Evolutionary conservation across 2,797 vertebrate species (phyloP).

Genomic region (Avahi laniger): DNA sequence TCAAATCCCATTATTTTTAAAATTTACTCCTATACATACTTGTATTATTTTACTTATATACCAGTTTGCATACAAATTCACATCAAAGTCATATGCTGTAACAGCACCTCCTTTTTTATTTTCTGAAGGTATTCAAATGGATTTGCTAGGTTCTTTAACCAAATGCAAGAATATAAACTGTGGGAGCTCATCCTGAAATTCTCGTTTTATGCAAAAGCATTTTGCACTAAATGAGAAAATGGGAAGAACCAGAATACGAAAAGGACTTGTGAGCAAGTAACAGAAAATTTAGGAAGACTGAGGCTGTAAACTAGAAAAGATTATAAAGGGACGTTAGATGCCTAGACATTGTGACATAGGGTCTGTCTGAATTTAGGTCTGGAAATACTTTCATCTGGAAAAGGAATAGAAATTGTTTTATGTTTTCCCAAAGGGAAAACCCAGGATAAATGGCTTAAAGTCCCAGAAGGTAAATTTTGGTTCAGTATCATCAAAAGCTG

Average conservation of each 20-base stretch:
- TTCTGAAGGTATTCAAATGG: neutral
- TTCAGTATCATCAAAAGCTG: neutral
- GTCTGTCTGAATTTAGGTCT: neutral
- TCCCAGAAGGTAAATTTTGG: neutral
- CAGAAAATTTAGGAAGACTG: neutral
- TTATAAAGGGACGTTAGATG: neutral
- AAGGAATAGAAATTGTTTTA: neutral
- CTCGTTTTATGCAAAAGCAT: neutral
- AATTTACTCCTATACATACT: neutral
- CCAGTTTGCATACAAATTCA: neutral
- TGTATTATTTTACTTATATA: neutral
- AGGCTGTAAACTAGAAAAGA: neutral
- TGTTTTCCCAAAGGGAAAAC: neutral
- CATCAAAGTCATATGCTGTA: neutral
- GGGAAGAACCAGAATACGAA: neutral
- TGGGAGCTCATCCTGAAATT: neutral
- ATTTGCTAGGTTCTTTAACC: neutral
- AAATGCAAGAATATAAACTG: neutral
- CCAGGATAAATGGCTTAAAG: neutral
- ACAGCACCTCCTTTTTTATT: neutral
- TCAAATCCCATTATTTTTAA: neutral
- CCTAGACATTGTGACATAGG: neutral
- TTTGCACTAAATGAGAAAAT: neutral
- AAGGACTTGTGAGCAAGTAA: neutral
- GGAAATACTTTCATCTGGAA: conserved; percentile 26